Conservation (phyloP, 2,797 vertebrate genomes). For the Crocodylus rhombifer region DNA sequence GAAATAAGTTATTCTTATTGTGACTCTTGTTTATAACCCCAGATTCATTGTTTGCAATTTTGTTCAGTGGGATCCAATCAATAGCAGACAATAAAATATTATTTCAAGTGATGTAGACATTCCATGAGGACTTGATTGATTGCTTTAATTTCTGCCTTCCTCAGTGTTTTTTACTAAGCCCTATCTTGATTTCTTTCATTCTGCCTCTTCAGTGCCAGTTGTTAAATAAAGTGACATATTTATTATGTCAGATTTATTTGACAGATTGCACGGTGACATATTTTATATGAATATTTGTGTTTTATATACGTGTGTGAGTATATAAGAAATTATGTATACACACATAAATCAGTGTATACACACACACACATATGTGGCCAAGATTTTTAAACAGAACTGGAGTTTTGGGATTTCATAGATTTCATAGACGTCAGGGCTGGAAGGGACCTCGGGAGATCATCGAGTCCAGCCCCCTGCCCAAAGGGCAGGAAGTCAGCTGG, state of each 20-base stretch:
- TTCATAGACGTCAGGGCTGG: no score
- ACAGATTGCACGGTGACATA: slow-evolving; percentile 64
- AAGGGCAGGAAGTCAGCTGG: no score
- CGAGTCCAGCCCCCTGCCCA: no score
- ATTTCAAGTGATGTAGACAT: slow-evolving; percentile 73
- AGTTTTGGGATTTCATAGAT: neutral
- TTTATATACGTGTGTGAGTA: slow-evolving; percentile 23
- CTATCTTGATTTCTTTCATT: slow-evolving; percentile 73
- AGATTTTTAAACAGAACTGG: slow-evolving; percentile 8
- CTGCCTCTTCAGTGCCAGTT: slow-evolving; percentile 73
- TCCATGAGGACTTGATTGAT: slow-evolving; percentile 76
- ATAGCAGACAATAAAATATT: slow-evolving; percentile 80
- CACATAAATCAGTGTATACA: neutral
- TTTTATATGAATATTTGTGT: slow-evolving; percentile 69
- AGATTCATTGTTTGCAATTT: slow-evolving; percentile 80
- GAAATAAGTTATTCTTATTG: slow-evolving; percentile 67
- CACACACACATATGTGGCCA: neutral
- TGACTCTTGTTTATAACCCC: slow-evolving; percentile 71
- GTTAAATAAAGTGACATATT: slow-evolving; percentile 81
- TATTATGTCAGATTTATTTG: slow-evolving; percentile 80
- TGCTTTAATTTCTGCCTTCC: slow-evolving; percentile 80
- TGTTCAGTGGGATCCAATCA: slow-evolving; percentile 76
- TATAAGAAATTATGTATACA: slow-evolving; percentile 43
- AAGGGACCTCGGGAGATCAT: no score
- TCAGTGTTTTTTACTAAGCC: slow-evolving; percentile 69